Base-by-base conservation (phyloP, 2,797 vertebrate species). In the Hephaestus fuliginosus region DNA sequence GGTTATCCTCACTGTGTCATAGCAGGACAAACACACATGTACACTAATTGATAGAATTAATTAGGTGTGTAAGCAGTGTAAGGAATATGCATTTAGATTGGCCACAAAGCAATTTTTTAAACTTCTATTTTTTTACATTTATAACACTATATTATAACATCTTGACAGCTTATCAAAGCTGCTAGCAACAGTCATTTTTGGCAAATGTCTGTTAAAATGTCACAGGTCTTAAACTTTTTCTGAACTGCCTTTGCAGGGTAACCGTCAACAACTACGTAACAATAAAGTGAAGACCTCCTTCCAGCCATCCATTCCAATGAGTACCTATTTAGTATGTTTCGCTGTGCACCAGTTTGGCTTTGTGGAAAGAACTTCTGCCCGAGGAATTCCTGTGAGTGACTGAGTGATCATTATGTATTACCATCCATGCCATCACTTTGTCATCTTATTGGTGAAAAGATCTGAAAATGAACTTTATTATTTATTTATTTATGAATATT, bases 291-390 rank as follows among this genome's bases (percentile, higher is more conserved):
- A 66, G 88, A 97, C 97, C 9, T 93, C 84, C 67, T 99, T 99
- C 81, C 0, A 86, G 63, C 95, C 92, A 80, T 98, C 98, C 0
- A 94, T 98, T 58, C 96, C 95, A n/a, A 99, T 99, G 98, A 99
- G 98, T 79, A 98, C 98, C 11, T 99, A 99, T 77, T 91, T 99
- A 90, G 98, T 99, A n/a, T 98, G 97, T 87, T 99, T 98, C 86
- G 98, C 97, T 0, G 95, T 99, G 69, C 98, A 99, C 90, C 96
- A 96, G 70, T 99, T 99, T 82, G 0, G 0, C 0, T 76, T 0
- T 10, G 53, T 95, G 79, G 83, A 95, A 77, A 94, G 74, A 84
- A 69, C 0, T 0, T 99, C 98, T 0, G 39, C 28, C 0, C 67
- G 69, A 2, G 95, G 96, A 70, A 94, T 96, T 88, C 96, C 95